Evolutionary conservation across 2,113 vertebrate species (phyloP), one percentile per base, ranked within the genome.

Genomic region (Tenrec ecaudatus): DNA sequence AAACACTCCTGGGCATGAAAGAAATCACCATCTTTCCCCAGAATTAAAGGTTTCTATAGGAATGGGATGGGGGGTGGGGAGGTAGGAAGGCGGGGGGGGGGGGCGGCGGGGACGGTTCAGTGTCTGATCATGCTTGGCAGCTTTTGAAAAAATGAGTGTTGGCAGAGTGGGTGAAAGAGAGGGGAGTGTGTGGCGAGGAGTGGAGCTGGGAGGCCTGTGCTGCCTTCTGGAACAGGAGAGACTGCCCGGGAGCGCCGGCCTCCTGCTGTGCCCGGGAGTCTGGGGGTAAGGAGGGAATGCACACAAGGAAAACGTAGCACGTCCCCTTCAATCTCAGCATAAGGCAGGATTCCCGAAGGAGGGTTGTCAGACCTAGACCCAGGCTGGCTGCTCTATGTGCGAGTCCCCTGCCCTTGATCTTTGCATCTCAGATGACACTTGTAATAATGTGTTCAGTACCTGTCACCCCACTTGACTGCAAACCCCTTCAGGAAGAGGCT

Each of bases 71-170:
- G 16, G 40, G 43, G 43, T 5, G 5, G 43, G 43, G 43, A 10
- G 43, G 43, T 47, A 10, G 43, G 5, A 0, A 0, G 16, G 40
- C n/a, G n/a, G n/a, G n/a, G n/a, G n/a, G n/a, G n/a, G n/a, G n/a
- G n/a, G n/a, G n/a, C n/a, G n/a, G n/a, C n/a, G n/a, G n/a, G n/a
- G n/a, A n/a, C n/a, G n/a, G n/a, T n/a, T n/a, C n/a, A 33, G 25
- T 9, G 3, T 12, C 80, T 81, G 62, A 64, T 76, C 9, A 5
- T 40, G 90, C 83, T 79, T 62, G 79, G 69, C 22, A 77, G 87
- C 23, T 79, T 94, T 88, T 68, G 81, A 93, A 76, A 60, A 85
- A 80, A 80, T 31, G 57, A 57, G 69, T 40, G 29, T 62, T 82
- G 76, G 73, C 66, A 82, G 62, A 83, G 38, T 33, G 62, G 71